Evolutionary conservation across 2,113 vertebrate genomes (phyloP), one percentile per base, ranked within the genome.

Genomic region (Jaculus jaculus): DNA sequence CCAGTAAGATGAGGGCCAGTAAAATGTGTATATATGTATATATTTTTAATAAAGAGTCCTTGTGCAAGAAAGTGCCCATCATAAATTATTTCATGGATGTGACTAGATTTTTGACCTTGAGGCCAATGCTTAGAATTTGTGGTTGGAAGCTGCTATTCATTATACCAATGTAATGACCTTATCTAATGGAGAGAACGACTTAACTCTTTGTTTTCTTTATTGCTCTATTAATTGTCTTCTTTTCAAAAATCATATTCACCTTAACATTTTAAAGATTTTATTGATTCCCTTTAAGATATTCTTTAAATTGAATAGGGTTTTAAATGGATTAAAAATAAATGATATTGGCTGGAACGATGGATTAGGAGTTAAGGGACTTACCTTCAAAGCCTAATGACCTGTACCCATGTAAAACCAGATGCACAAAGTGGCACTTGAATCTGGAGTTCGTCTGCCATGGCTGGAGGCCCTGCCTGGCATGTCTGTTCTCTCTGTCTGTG

Each of bases 21-120:
- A 85, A 95, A 91, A 90, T 92, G 32, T 96, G 85, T 74, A 92
- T 96, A 87, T 95, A 78, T 95, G 84, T 88, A 88, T 95, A 86
- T 86, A 61, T 72, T 93, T 93, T 95, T 95, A 96, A 96, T 96
- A 93, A 96, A 96, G 72, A 95, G 24, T 82, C 91, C 74, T 90
- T 96, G 79, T 94, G 95, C 69, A 90, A 54, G 15, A 92, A 86
- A 84, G 91, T 65, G 9, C 26, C 89, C 39, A 93, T 83, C 37
- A 92, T 81, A 94, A 87, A 75, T 86, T 93, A 77, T 91, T 96
- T 94, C 47, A 94, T 90, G n/a, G 87, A 72, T 93, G 30, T 80
- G 4, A 92, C 20, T 54, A 93, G 30, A 74, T 84, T 88, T 95
- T 80, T 79, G 92, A 69, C 72, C 24, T 75, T 90, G 32, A 92